Percentiles rank a stretch among this genome's conserved stretches.
phyloP scores from a whole-genome alignment of 2,888 invertebrate genomes.

The Theodoxus fluviatilis region DNA sequence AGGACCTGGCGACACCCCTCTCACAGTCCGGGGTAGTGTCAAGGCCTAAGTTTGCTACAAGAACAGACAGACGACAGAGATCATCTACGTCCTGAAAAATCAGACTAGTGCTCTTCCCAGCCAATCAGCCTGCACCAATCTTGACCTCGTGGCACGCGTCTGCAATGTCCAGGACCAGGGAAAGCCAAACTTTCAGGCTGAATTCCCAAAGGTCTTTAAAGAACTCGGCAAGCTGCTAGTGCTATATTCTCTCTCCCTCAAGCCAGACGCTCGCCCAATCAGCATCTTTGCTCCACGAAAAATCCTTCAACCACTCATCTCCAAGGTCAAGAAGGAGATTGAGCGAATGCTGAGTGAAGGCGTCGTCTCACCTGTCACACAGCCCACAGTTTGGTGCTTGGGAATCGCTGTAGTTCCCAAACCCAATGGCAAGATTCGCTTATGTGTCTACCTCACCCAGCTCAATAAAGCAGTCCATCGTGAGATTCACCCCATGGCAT shows the following conservation, averaged over 20 bases:
- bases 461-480: conserved; percentile 32
- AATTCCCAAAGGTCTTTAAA: conserved; percentile 25
- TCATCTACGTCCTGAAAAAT: not conserved
- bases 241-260: conserved; percentile 1
- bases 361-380: conserved; percentile 31
- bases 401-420: conserved; percentile 35
- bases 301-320: conserved; percentile 23
- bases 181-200: not conserved
- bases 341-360: conserved; percentile 22
- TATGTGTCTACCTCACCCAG: conserved; percentile 33
- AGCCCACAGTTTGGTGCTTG: conserved; percentile 36
- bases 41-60: not conserved
- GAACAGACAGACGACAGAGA: not conserved
- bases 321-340: conserved; percentile 24
- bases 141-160: not conserved
- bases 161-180: not conserved
- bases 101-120: conserved; percentile 16
- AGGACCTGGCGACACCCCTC: not conserved
- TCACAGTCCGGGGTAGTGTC: conserved; percentile 9
- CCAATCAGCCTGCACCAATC: conserved; percentile 5
- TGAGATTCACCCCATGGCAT: conserved; percentile 30
- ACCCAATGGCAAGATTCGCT: conserved; percentile 26
- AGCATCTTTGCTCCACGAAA: conserved; percentile 22
- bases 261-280: not conserved
- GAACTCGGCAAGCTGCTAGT: conserved; percentile 21